Conservation (phyloP, 2,113 vertebrate species). For the Rhipidura dahli region DNA sequence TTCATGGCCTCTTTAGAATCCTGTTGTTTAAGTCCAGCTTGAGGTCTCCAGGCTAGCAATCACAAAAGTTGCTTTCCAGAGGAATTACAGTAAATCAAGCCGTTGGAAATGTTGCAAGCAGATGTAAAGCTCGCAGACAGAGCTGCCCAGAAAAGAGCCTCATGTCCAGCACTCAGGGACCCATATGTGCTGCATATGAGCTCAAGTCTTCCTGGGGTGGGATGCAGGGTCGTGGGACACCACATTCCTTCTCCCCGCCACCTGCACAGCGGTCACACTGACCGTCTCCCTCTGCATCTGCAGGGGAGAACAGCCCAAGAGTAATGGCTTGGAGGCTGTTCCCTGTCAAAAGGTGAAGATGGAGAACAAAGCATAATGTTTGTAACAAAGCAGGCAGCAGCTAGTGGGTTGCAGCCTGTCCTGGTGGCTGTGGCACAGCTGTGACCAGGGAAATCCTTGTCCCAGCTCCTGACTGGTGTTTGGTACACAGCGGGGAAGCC, state of each 20-base stretch:
- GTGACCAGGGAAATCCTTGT: not conserved
- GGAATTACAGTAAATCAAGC: conserved; percentile 52
- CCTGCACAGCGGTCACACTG: not conserved
- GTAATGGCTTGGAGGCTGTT: not conserved
- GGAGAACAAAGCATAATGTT: not conserved
- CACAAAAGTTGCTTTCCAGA: conserved; percentile 55
- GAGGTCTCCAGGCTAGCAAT: conserved; percentile 54
- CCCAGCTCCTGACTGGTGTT: not conserved
- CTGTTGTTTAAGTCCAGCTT: conserved; percentile 62
- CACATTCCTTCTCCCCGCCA: not conserved
- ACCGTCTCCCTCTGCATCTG: not conserved
- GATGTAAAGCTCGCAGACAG: not conserved
- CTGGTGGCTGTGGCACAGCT: not conserved
- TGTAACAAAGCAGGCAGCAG: not conserved
- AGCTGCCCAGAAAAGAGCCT: not conserved
- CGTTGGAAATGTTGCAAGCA: conserved; percentile 1
- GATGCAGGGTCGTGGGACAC: not conserved
- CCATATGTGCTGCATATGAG: not conserved
- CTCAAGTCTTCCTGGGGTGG: not conserved
- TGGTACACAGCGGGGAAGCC: not conserved
- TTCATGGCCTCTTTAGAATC: conserved; percentile 62
- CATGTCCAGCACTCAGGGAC: accelerated
- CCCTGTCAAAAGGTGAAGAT: not conserved
- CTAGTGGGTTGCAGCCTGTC: not conserved
- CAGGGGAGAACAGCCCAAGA: not conserved